phyloP scores from a whole-genome alignment of 2,888 invertebrate genomes.

The Clivina fossor region DNA sequence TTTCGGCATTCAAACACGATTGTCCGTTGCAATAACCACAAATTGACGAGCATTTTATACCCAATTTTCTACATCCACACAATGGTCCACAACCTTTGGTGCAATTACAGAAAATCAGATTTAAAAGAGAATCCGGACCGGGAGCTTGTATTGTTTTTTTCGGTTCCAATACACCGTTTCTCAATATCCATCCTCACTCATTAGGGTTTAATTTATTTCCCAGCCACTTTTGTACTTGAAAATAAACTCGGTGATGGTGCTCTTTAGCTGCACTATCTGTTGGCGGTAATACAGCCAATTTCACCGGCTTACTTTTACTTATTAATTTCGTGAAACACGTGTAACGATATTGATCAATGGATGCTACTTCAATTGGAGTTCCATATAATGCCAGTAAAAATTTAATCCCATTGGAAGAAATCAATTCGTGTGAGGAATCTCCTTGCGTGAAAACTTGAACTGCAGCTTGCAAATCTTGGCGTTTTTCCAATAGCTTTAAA shows the following conservation, averaged over 20 bases:
- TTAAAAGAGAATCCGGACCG: constrained; percentile 27
- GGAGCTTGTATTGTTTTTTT: constrained; percentile 27
- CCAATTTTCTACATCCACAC: constrained; percentile 39
- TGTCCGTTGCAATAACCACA: constrained; percentile 37
- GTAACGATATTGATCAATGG: constrained; percentile 36
- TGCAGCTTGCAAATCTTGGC: constrained; percentile 37
- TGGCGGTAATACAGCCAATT: constrained; percentile 33
- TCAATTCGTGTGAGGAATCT: constrained; percentile 39
- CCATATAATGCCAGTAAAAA: constrained; percentile 35
- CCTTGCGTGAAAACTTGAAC: constrained; percentile 37
- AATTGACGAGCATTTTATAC: constrained; percentile 35
- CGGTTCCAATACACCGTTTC: constrained; percentile 36
- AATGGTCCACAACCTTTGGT: constrained; percentile 34
- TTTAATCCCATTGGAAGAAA: constrained; percentile 39
- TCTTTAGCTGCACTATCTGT: constrained; percentile 38
- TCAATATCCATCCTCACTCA: constrained; percentile 38
- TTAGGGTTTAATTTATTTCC: constrained; percentile 31
- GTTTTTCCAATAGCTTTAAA: constrained; percentile 37
- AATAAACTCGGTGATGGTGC: constrained; percentile 39
- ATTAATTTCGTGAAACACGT: constrained; percentile 35
- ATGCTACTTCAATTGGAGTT: constrained; percentile 29
- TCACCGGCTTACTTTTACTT: constrained; percentile 36
- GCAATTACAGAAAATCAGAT: constrained; percentile 35
- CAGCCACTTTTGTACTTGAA: constrained; percentile 38
- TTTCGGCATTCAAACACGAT: too few relatives aligned